Evolutionary conservation across 2,888 invertebrate species (phyloP), one percentile per base, ranked within the genome.

Genomic region (Thalpophila matura): DNA sequence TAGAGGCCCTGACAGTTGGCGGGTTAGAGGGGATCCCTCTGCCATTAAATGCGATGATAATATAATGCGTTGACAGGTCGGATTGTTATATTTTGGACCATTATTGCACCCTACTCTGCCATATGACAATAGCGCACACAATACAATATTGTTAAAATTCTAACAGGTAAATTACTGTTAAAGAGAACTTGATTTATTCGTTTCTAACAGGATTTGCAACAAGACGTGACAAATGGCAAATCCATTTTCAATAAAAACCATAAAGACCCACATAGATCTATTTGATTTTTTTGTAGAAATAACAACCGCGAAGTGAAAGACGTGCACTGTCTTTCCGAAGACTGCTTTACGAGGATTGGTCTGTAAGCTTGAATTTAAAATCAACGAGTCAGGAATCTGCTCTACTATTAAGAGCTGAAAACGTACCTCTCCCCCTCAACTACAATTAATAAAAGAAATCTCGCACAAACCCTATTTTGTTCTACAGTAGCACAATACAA

Each of bases 41-140:
- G 84, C 83, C 51, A 65, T 63, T 78, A 78, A 76, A 78, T 80
- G 77, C 74, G 77, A 79, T 76, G 80, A 64, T 69, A 79, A 68
- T 59, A 55, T 54, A 63, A 67, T 58, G 53, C 84, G 89, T 85
- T 86, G 87, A 88, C 88, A 87, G 81, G 79, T 84, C 77, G 79
- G 86, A 86, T 87, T 87, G 87, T 84, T 77, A 80, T 78, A 82
- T 82, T 79, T 43, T 72, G 66, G 76, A 79, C 75, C 62, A 79
- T 70, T 68, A 40, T 16, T 27, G 46, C 46, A 47, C 61, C 62
- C 51, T 24, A 33, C 37, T 68, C 47, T 49, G 38, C 10, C 54
- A 50, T 43, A 49, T 38, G 24, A 61, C 37, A 27, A 31, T 14
- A 18, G 29, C 22, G 27, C 14, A 12, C 45, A 40, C 14, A n/a